These are phyloP conservation scores for Ginglymostoma cirratum DNA, from an alignment of 2,113 vertebrate species.

Conservation along the genomic window DNA sequence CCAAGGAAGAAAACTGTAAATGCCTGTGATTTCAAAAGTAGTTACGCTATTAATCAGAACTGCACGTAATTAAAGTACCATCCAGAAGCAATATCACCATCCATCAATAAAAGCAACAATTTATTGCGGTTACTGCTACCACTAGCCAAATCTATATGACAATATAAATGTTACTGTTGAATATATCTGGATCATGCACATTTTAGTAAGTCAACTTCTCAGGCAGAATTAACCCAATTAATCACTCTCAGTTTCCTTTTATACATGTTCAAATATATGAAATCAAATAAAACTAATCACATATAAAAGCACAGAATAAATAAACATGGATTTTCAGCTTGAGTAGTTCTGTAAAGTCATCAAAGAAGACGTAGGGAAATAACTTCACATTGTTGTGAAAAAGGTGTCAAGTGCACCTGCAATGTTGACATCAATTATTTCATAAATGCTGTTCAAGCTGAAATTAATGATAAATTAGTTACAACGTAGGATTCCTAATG, in stretches of 20 bases:
- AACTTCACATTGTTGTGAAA: not conserved
- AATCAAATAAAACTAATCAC: conserved; percentile 20
- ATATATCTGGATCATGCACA: not conserved
- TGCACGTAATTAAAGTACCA: not conserved
- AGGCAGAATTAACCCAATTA: not conserved
- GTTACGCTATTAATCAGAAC: not conserved
- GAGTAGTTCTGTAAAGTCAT: not conserved
- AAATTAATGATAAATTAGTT: conserved; percentile 2
- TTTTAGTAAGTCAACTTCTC: not conserved
- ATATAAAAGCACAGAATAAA: not conserved
- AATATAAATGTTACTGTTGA: conserved; percentile 6
- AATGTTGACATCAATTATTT: not conserved
- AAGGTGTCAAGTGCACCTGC: not conserved
- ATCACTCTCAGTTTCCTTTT: not conserved
- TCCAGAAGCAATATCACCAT: not conserved
- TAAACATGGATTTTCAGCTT: not conserved
- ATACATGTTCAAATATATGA: not conserved
- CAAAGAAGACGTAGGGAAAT: not conserved
- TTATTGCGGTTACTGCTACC: not conserved
- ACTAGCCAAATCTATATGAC: not conserved
- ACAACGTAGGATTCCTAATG: not conserved
- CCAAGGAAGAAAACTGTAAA: not conserved
- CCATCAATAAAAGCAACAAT: not conserved
- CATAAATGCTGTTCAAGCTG: not conserved
- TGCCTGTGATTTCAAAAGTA: not conserved